These are phyloP conservation scores for Planiliza haematocheilus DNA, from an alignment of 2,113 vertebrate species.

Conservation along the genomic window DNA sequence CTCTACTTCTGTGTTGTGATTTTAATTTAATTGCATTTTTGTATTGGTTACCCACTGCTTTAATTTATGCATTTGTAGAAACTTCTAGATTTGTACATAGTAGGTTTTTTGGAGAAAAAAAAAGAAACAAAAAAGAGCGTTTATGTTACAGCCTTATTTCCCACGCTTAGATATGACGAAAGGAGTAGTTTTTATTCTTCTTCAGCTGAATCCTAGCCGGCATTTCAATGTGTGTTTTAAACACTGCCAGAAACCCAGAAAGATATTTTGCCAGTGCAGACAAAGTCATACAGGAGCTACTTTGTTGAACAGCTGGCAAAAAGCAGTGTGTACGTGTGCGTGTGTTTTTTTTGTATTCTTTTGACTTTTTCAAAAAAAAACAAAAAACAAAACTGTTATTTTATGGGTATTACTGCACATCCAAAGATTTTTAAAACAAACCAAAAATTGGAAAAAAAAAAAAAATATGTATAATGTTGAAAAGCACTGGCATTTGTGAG, in stretches of 20 bases:
- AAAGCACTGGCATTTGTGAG: slow-evolving; percentile 92
- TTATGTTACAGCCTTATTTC: slow-evolving; percentile 92
- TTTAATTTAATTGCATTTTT: slow-evolving; percentile 93
- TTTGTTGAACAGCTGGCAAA: slow-evolving; percentile 88
- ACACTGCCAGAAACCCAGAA: slow-evolving; percentile 91
- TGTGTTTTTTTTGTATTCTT: slow-evolving; percentile 85
- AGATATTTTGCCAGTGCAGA: slow-evolving; percentile 86
- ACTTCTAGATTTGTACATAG: slow-evolving; percentile 94
- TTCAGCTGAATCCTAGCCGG: slow-evolving; percentile 88
- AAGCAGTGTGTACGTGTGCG: slow-evolving; percentile 81
- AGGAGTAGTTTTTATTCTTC: slow-evolving; percentile 87
- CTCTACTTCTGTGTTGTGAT: slow-evolving; percentile 91
- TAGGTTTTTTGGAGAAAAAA: slow-evolving; percentile 83
- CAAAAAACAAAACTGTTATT: slow-evolving; percentile 84
- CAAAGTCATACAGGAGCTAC: slow-evolving; percentile 85
- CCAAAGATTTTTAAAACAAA: slow-evolving; percentile 90
- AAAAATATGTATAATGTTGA: slow-evolving; percentile 85
- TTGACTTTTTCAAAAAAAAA: slow-evolving; percentile 81
- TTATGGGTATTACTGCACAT: slow-evolving; percentile 89
- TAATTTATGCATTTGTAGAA: slow-evolving; percentile 98
- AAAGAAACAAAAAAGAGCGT: slow-evolving; percentile 82
- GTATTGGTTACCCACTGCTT: slow-evolving; percentile 90
- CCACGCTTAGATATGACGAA: slow-evolving; percentile 86
- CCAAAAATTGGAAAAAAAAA: slow-evolving; percentile 76
- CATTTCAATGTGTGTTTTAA: slow-evolving; percentile 89